Evolutionary conservation across 2,113 vertebrate genomes (phyloP).

Genomic region (human): GRCh38 chr1:230960501-230961000

Average conservation of each 20-base stretch:
- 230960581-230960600: neutral
- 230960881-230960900: neutral
- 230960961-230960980: neutral
- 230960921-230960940: neutral
- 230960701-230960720: neutral
- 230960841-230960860: neutral
- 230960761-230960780: rapidly evolving
- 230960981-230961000: neutral
- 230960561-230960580: neutral
- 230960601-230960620: neutral
- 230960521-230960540: neutral
- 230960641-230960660: neutral
- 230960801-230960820: rapidly evolving
- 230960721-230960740: neutral
- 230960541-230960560: neutral
- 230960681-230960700: neutral
- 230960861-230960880: neutral
- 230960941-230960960: neutral
- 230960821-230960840: neutral
- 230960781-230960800: neutral
- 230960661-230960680: neutral
- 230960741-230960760: neutral
- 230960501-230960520: neutral
- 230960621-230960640: neutral
- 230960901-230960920: neutral